Base-by-base conservation (phyloP, 1,140 invertebrate species). In the Ooceraea biroi region DNA sequence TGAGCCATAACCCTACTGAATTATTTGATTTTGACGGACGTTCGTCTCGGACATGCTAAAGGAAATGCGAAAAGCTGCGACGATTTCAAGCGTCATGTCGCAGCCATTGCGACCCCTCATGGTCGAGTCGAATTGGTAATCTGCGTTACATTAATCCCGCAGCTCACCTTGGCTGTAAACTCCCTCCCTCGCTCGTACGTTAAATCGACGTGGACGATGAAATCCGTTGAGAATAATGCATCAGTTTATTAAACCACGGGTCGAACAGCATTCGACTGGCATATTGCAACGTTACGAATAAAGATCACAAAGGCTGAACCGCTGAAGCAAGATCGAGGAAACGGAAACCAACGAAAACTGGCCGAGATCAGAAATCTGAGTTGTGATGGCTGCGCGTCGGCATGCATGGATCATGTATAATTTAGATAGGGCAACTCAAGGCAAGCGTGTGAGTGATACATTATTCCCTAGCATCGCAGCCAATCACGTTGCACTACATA, bases 41-140 rank as follows among this genome's bases (percentile, higher is more conserved):
- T n/a, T n/a, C n/a, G n/a, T n/a, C n/a, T n/a, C n/a, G n/a, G n/a
- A n/a, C n/a, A n/a, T n/a, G n/a, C n/a, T n/a, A n/a, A n/a, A n/a
- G n/a, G n/a, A n/a, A n/a, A n/a, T n/a, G 11, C 41, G 5, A 22
- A 17, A 17, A 83, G 27, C n/a, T 36, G 57, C 69, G 52, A 82
- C 44, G 11, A 46, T 73, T 57, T 65, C 57, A 25, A 71, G 72
- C 60, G 83, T 88, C 83, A 48, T 50, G 46, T 78, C 88, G 87
- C 87, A 88, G 87, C 87, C 87, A 88, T 88, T 88, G 55, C 80
- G 77, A 73, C 85, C 30, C 3, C 44, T n/a, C 46, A 57, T 55
- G 11, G 8, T 61, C 77, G 68, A 76, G 61, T 72, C 30, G 55
- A 12, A 3, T 83, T 14, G 52, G 27, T 10, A 25, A 19, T 44